Percentiles rank a stretch among this genome's conserved stretches.
These are phyloP conservation scores for Troilus luridus DNA, from an alignment of 2,888 invertebrate species.

Conservation along the genomic window DNA sequence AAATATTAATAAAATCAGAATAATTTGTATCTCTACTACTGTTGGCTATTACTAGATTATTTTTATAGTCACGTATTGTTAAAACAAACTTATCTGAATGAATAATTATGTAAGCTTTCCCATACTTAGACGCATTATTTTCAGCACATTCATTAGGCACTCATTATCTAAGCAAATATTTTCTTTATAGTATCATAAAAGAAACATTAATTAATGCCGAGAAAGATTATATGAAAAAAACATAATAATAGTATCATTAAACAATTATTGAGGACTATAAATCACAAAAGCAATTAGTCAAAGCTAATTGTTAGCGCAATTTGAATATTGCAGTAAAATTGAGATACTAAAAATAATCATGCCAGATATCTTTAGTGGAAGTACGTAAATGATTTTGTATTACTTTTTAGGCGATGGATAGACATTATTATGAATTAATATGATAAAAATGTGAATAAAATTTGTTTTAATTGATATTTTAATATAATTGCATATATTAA, in stretches of 20 bases:
- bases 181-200: background rate
- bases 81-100: too few species aligned
- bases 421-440: background rate
- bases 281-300: background rate
- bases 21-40: too few species aligned
- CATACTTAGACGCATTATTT: background rate
- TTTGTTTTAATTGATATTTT: background rate
- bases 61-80: too few species aligned
- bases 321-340: background rate
- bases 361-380: background rate
- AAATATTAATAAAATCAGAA: too few species aligned
- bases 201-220: background rate
- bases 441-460: background rate
- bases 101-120: background rate
- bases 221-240: background rate
- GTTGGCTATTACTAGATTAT: too few species aligned
- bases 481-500: background rate
- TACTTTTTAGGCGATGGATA: background rate
- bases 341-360: constrained; percentile 19
- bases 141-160: background rate
- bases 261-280: constrained; percentile 7
- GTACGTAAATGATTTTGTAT: background rate
- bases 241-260: background rate
- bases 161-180: background rate
- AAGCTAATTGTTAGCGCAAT: background rate